phyloP scores from a whole-genome alignment of 2,797 vertebrate genomes.

The Ataeniobius toweri region DNA sequence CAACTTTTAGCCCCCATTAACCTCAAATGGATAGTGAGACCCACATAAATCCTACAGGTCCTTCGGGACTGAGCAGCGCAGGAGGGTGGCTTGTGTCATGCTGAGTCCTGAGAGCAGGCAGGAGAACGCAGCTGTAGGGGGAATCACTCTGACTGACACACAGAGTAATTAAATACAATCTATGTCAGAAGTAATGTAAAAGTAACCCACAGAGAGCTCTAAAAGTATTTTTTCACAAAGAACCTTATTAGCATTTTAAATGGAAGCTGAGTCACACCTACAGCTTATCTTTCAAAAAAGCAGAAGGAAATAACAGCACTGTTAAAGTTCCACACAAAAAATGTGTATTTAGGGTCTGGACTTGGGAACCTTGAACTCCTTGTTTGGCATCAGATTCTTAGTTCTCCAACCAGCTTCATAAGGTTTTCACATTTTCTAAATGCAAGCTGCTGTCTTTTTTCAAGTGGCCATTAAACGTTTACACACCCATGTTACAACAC shows the following conservation, averaged over 20 bases:
- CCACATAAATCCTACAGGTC: conserved; percentile 48
- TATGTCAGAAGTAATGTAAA: conserved; percentile 33
- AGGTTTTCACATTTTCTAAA: neutral
- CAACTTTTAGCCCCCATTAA: conserved; percentile 48
- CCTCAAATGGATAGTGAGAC: conserved; percentile 24
- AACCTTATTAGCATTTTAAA: conserved; percentile 39
- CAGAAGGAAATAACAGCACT: neutral
- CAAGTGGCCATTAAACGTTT: too few relatives aligned
- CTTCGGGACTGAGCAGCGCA: conserved; percentile 24
- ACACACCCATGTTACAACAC: too few relatives aligned
- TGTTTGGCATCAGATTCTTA: neutral
- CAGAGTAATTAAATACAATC: conserved; percentile 60
- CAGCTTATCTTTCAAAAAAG: conserved; percentile 2
- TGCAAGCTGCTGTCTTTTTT: neutral
- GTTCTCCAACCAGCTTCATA: neutral
- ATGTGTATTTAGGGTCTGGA: neutral
- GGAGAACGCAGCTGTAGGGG: conserved; percentile 17
- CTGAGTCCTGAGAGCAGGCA: conserved; percentile 28
- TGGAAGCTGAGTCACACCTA: conserved; percentile 25
- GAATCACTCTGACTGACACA: conserved; percentile 47
- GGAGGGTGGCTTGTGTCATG: conserved; percentile 16
- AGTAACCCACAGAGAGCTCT: conserved; percentile 31
- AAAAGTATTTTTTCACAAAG: conserved; percentile 14
- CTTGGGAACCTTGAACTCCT: neutral
- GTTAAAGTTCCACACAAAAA: neutral